Evolutionary conservation across 1,140 invertebrate genomes (phyloP).

Genomic region (Megalopta genalis): DNA sequence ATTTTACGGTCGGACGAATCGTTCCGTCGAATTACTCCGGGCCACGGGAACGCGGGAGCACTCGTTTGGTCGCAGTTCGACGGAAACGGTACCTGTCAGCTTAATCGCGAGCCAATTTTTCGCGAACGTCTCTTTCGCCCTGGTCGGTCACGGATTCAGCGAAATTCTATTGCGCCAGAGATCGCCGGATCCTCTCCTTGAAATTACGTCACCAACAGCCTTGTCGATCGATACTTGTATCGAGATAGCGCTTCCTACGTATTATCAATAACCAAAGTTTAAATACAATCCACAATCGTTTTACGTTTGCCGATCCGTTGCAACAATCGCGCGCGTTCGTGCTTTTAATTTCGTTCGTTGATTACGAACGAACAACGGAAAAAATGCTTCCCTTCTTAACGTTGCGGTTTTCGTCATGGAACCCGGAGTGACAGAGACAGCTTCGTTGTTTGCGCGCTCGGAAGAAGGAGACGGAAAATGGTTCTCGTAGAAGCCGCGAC

Average conservation of each 20-base stretch:
- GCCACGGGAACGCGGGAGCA: background rate
- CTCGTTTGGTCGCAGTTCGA: background rate
- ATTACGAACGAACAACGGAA: too few relatives aligned
- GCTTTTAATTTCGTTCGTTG: too few relatives aligned
- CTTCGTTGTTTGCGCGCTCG: too few relatives aligned
- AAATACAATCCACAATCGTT: background rate
- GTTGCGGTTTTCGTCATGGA: too few relatives aligned
- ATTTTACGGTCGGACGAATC: background rate
- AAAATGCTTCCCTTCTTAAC: too few relatives aligned
- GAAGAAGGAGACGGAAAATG: too few relatives aligned
- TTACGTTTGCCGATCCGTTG: background rate
- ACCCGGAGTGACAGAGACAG: too few relatives aligned
- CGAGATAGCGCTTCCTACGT: background rate
- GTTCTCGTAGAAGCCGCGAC: too few relatives aligned
- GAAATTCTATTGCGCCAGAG: background rate
- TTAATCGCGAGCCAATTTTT: background rate
- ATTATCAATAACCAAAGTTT: background rate
- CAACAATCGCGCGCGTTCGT: background rate
- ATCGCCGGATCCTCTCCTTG: background rate
- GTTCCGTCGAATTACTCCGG: background rate
- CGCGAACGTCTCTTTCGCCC: background rate
- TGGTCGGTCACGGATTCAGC: background rate
- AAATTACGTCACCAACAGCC: background rate
- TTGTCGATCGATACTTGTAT: background rate
- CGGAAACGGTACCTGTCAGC: background rate